Evolutionary conservation across 2,797 vertebrate species (phyloP), one percentile per base, ranked within the genome.

Genomic region (Ficedula albicollis): DNA sequence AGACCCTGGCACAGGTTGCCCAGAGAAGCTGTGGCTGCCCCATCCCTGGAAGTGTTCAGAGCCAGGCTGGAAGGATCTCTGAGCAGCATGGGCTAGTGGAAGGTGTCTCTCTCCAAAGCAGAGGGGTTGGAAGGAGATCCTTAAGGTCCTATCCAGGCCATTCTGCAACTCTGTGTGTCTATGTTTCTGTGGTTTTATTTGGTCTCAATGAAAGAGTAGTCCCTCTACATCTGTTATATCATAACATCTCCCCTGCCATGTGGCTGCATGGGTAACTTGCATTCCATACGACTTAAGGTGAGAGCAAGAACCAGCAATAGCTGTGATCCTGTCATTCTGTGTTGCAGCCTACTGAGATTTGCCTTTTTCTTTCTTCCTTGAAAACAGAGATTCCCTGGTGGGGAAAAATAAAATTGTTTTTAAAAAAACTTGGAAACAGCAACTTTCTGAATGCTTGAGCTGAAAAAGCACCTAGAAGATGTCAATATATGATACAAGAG

Each of bases 51-150:
- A 77, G 20, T 27, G 38, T 30, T 52, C 30, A 44, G 32, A 43
- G 8, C 14, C n/a, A 48, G 38, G 18, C 11, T 63, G 58, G 56
- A 51, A 34, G 25, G 12, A 38, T 13, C 23, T 63, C n/a, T 56
- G 29, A 63, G 25, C 10, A 70, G 26, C 14, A 12, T 51, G 43
- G 8, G 26, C 6, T 29, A 22, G n/a, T 39, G 21, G 21, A 51
- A 64, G 14, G 1, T 18, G 25, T 39, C 29, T 10, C n/a, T 44
- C 9, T 16, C 29, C 44, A 77, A 34, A 38, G n/a, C 4, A 58
- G 51, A 58, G 17, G 3, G 4, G 1, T 5, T 64, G 38, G 32
- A 77, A 52, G 0, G 0, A 30, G 21, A 52, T 19, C 7, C 51
- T 58, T 70, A 39, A 30, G 12, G 38, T 46, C n/a, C 22, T 56